Evolutionary conservation across 1,140 invertebrate species (phyloP), one percentile per base, ranked within the genome.

Genomic region (Fragariocoptes setiger): DNA sequence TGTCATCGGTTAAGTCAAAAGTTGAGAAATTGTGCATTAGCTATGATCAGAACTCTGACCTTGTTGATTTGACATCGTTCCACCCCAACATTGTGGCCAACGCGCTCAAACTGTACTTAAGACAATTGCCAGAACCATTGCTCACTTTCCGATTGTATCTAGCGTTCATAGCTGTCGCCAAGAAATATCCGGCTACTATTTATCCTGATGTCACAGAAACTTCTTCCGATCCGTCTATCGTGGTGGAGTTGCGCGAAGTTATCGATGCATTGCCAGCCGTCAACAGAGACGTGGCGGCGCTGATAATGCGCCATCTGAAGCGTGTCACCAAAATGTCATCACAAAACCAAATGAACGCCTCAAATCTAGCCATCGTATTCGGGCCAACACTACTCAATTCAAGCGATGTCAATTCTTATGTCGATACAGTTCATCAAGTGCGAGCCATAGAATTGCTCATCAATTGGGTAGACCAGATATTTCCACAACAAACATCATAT

Each of bases 31-130:
- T 68, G 18, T 67, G 65, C 50, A 63, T 65, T 49, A 57, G 55
- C 21, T 68, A 67, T 53, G 66, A 68, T 47, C 62, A 55, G 47
- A 57, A 54, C 8, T 59, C 60, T 18, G 57, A 65, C 19, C 50
- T 60, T 13, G 62, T 66, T 21, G 64, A 65, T 49, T 49, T 68
- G n/a, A 54, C 55, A 4, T 58, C 63, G 42, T 54, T 65, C 37
- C 63, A 65, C 49, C 65, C 65, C 3, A 67, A 67, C 52, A 60
- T 68, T 3, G 62, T 68, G 39, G 64, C 66, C 14, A 68, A 66
- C 53, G 66, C 67, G 16, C 53, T 68, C 14, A 68, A 68, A 51
- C 55, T 66, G 13, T 68, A 67, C 49, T 53, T 68, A 14, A 50
- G 66, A 46, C 62, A 67, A 51, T 54, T 68, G 12, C 66, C 66